Conservation (phyloP, 2,797 vertebrate species). For the Myotis findleyi region DNA sequence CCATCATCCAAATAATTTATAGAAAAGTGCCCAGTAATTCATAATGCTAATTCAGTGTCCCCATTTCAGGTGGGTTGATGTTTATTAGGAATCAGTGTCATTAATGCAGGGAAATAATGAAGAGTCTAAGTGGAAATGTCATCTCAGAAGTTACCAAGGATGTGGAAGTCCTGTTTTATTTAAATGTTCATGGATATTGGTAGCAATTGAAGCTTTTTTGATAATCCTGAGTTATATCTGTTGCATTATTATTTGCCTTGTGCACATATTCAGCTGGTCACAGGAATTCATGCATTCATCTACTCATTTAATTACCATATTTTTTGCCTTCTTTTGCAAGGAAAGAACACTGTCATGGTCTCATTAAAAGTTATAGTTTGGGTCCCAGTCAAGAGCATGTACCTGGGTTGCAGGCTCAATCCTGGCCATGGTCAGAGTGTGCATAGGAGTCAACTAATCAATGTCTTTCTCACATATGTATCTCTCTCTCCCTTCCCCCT, state of each 20-base stretch:
- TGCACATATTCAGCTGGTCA: not conserved
- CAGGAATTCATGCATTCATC: not conserved
- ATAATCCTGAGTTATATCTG: not conserved
- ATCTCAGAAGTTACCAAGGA: conserved; percentile 2
- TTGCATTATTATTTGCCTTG: not conserved
- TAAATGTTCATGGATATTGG: not conserved
- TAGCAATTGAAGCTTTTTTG: not conserved
- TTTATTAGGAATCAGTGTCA: not conserved
- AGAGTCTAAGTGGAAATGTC: not conserved
- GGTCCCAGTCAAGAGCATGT: no score
- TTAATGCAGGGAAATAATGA: conserved; percentile 23
- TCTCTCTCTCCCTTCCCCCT: no score
- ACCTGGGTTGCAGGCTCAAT: no score
- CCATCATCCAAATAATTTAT: not conserved
- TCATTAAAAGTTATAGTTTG: conserved; percentile 16
- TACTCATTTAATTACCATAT: not conserved
- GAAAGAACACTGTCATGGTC: not conserved
- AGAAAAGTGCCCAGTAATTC: conserved; percentile 20
- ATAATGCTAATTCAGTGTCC: not conserved
- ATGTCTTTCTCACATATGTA: no score
- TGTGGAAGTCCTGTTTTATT: not conserved
- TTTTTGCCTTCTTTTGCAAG: conserved; percentile 20
- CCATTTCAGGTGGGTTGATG: not conserved
- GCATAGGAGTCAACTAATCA: no score
- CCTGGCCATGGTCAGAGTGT: no score